These are phyloP conservation scores for Poeciliopsis gracilis DNA, from an alignment of 2,797 vertebrate species.

Conservation along the genomic window DNA sequence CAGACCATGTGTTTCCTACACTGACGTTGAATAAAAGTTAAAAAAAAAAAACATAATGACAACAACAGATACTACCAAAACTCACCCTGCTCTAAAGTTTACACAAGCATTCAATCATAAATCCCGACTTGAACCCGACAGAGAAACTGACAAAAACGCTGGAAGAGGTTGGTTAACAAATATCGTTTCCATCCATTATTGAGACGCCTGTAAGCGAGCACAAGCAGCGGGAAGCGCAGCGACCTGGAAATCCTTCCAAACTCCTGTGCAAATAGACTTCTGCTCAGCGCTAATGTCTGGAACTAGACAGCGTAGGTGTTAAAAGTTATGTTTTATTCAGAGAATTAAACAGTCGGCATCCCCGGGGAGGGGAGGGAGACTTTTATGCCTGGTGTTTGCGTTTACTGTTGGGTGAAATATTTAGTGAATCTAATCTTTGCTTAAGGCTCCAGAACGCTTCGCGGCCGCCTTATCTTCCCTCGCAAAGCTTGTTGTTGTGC, in stretches of 20 bases:
- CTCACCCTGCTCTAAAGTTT: conserved; percentile 26
- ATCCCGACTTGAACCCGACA: background rate
- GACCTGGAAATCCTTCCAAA: background rate
- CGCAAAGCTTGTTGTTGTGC: conserved; percentile 58
- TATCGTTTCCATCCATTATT: background rate
- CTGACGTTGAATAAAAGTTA: no score
- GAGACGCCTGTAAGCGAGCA: background rate
- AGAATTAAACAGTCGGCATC: conserved; percentile 39
- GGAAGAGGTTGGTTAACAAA: background rate
- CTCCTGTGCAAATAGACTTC: conserved; percentile 37
- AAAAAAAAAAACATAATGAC: background rate
- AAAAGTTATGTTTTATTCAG: conserved; percentile 38
- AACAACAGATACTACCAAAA: background rate
- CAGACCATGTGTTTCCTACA: no score
- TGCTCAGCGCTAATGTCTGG: conserved; percentile 22
- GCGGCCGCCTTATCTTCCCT: conserved; percentile 57
- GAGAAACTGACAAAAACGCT: background rate
- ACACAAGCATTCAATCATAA: background rate
- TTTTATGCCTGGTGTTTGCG: conserved; percentile 30
- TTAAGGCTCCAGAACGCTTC: conserved; percentile 62
- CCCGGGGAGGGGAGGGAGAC: background rate
- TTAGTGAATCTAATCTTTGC: conserved; percentile 65
- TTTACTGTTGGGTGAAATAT: conserved; percentile 46
- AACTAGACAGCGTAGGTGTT: conserved; percentile 16
- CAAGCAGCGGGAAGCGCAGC: background rate